Base-by-base conservation (phyloP, 2,888 invertebrate genomes). In the Barypeithes pellucidus region DNA sequence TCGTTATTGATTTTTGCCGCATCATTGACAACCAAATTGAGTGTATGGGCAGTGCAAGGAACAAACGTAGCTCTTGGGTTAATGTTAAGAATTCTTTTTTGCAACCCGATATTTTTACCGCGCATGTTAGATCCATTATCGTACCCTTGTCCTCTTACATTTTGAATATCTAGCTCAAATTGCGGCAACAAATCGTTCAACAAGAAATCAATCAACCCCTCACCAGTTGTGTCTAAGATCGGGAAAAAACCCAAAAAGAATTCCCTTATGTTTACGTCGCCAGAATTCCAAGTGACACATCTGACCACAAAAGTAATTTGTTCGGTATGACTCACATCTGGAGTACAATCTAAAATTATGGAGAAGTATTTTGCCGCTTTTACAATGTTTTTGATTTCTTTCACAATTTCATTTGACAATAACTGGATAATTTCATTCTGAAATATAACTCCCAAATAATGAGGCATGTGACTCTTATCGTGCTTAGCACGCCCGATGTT, bases 101-200 rank as follows among this genome's bases (percentile, higher is more conserved):
- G 73, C n/a, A 69, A 57, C 16, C 69, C 69, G 12, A 39, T 65
- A 60, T 73, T 69, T 33, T 69, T 73, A 20, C 65, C 73, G 16
- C 14, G n/a, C 69, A 65, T 73, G 57, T 73, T 73, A 20, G 73
- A 54, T 8, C 65, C 73, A 45, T 43, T 62, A 16, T 47, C 45
- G 18, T 45, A 62, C 2, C 47, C 45, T 43, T 72, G 66, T 36
- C 62, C 62, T 11, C 45, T 22, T n/a, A 62, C n/a, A 62, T 62
- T 24, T 20, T 61, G 8, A 12, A 61, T 22, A 43, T 61, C 24
- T 14, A 59, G 36, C 36, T 36, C 12, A 57, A 39, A 39, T 60
- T 14, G 18, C 36, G 61, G 22, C 0, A 61, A 43, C 12, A 61
- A 41, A 33, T 20, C n/a, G 9, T 61, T 16, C 18, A 20, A 18